A percentile compares a stretch with the other conserved stretches of the same genome.
These are phyloP conservation scores for Xiphydria camelus DNA, from an alignment of 2,888 invertebrate species.

Conservation along the genomic window DNA sequence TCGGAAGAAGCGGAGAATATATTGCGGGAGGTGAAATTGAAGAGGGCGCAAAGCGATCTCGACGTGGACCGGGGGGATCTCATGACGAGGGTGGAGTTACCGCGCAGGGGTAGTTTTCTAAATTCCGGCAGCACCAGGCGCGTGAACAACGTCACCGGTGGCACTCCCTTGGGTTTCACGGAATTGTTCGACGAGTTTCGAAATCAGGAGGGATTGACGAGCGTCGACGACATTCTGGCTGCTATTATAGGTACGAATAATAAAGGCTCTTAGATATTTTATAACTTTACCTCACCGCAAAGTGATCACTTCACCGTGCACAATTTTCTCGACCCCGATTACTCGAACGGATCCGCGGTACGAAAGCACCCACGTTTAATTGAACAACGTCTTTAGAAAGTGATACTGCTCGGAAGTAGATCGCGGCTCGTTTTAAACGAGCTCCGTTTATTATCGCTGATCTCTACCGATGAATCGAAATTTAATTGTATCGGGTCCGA, in stretches of 20 bases:
- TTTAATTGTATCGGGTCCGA: too few relatives aligned
- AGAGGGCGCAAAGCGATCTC: slow-evolving; percentile 58
- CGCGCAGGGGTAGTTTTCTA: slow-evolving; percentile 82
- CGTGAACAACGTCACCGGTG: slow-evolving; percentile 65
- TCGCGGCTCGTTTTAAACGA: too few relatives aligned
- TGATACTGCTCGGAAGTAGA: too few relatives aligned
- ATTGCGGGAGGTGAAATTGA: slow-evolving; percentile 52
- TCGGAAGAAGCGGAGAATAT: slow-evolving; percentile 33
- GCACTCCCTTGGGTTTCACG: slow-evolving; percentile 83
- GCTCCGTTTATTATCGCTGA: too few relatives aligned
- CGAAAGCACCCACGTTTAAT: too few relatives aligned
- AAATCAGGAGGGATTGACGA: slow-evolving; percentile 84
- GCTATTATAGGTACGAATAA: slow-evolving; percentile 73
- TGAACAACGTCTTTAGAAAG: too few relatives aligned
- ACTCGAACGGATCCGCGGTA: too few relatives aligned
- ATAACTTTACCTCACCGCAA: too few relatives aligned
- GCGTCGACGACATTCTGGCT: slow-evolving; percentile 84
- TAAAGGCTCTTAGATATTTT: too few relatives aligned
- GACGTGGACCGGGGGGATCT: slow-evolving; percentile 75
- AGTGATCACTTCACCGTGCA: too few relatives aligned
- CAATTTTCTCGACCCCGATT: too few relatives aligned
- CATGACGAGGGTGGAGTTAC: slow-evolving; percentile 83
- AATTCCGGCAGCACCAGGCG: slow-evolving; percentile 80
- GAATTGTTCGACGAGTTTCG: slow-evolving; percentile 86
- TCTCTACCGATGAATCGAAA: too few relatives aligned